Conservation (phyloP, 2,888 invertebrate genomes). For the Bedellia somnulentella region DNA sequence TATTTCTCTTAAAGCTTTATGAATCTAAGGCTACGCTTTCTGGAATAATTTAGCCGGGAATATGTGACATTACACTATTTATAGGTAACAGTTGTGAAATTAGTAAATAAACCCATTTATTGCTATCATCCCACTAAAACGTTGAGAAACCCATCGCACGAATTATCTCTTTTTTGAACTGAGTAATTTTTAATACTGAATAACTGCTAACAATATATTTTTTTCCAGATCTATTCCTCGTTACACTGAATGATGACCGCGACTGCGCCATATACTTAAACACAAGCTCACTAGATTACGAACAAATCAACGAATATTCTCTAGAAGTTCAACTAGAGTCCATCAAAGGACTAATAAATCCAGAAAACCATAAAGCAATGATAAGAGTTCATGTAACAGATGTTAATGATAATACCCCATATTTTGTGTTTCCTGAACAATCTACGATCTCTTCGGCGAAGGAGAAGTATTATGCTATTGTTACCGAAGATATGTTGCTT, state of each 20-base stretch:
- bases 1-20: too few species aligned
- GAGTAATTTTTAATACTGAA: too few species aligned
- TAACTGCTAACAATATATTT: neutral
- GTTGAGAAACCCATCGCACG: too few species aligned
- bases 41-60: too few species aligned
- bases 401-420: slow-evolving; percentile 87
- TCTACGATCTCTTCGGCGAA: slow-evolving; percentile 57
- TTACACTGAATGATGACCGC: slow-evolving; percentile 74
- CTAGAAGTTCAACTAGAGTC: slow-evolving; percentile 79
- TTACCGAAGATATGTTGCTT: slow-evolving; percentile 72
- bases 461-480: slow-evolving; percentile 78
- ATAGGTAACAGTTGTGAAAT: too few species aligned
- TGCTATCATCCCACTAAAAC: too few species aligned
- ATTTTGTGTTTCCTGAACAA: slow-evolving; percentile 72
- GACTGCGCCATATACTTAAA: slow-evolving; percentile 81
- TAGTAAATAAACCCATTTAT: too few species aligned
- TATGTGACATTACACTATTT: too few species aligned
- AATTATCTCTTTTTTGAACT: too few species aligned
- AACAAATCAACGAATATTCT: slow-evolving; percentile 71
- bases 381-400: slow-evolving; percentile 83
- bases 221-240: slow-evolving; percentile 67
- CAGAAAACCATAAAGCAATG: slow-evolving; percentile 71
- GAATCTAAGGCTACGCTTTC: too few species aligned
- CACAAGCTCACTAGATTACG: slow-evolving; percentile 75
- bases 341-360: slow-evolving; percentile 78